phyloP scores from a whole-genome alignment of 2,113 vertebrate species.

The Ciconia stormi region DNA sequence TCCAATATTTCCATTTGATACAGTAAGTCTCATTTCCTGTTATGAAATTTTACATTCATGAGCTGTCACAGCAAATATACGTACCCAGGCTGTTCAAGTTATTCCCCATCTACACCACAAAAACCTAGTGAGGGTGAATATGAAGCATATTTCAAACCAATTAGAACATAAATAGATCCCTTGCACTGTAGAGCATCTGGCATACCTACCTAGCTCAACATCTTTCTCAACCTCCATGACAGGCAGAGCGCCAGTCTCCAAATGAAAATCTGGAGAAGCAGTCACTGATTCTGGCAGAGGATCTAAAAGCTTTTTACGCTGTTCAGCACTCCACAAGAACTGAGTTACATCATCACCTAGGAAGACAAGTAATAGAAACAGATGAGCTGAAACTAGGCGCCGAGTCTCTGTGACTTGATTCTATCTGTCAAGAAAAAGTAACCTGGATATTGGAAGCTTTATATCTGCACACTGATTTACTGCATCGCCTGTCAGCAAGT shows the following conservation, averaged over 20 bases:
- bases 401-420: not conserved
- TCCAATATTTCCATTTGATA: conserved; percentile 69
- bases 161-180: not conserved
- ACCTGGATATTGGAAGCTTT: not conserved
- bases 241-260: conserved; percentile 71
- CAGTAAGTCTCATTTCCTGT: conserved; percentile 73
- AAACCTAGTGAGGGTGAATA: not conserved
- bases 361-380: not conserved
- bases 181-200: not conserved
- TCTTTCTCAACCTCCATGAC: conserved; percentile 59
- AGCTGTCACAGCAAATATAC: not conserved
- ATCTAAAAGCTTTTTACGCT: conserved; percentile 68
- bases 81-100: not conserved
- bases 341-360: conserved; percentile 17
- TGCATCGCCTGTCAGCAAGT: not conserved
- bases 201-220: conserved; percentile 66
- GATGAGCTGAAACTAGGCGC: not conserved
- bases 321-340: conserved; percentile 59
- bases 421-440: not conserved
- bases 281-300: conserved; percentile 53
- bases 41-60: not conserved
- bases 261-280: conserved; percentile 53
- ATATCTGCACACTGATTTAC: not conserved
- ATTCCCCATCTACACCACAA: not conserved
- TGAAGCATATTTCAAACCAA: not conserved